Evolutionary conservation across 1,140 invertebrate species (phyloP), one percentile per base, ranked within the genome.

Genomic region (Neuroterus valhalla): DNA sequence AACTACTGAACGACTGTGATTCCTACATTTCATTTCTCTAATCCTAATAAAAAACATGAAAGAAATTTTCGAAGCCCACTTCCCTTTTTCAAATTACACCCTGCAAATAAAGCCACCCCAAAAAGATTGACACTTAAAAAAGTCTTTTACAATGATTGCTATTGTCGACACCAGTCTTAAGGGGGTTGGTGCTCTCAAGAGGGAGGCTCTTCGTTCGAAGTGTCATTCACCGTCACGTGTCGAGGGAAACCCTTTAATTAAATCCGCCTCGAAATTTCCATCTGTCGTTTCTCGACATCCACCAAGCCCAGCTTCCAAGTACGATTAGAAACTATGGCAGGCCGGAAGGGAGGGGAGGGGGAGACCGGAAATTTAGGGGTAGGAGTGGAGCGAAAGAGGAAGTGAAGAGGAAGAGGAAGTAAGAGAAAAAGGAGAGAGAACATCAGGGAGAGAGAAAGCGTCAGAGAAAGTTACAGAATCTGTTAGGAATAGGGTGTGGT

Each of bases 171-270:
- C 52, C 12, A 62, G 17, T 48, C n/a, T 48, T 19, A 19, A 52
- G 50, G 50, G 50, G 3, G 52, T 15, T 11, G 21, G 52, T 11
- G 52, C 26, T 8, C 12, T n/a, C 2, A n/a, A 48, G 46, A 31
- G 52, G 52, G 52, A 1, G 52, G 52, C 14, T 26, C 21, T 21
- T 62, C 52, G 52, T 62, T 26, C 23, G 31, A 62, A 62, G 52
- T 62, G 52, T 62, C 52, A 62, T 62, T 62, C 15, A 23, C 26
- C 52, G 52, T 62, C 52, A 62, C 52, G 52, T 62, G 52, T 62
- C 52, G 52, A 62, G 52, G 1, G 21, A 26, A 62, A 15, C 52
- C 21, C 21, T 62, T 62, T 62, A 62, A 62, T 62, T 62, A 62
- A 62, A 62, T 62, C 26, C 52, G 23, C 52, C 52, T 23, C 15